A percentile compares a stretch with the other conserved stretches of the same genome.
Evolutionary conservation across 2,113 vertebrate species (phyloP).

Genomic region (Sprattus sprattus): DNA sequence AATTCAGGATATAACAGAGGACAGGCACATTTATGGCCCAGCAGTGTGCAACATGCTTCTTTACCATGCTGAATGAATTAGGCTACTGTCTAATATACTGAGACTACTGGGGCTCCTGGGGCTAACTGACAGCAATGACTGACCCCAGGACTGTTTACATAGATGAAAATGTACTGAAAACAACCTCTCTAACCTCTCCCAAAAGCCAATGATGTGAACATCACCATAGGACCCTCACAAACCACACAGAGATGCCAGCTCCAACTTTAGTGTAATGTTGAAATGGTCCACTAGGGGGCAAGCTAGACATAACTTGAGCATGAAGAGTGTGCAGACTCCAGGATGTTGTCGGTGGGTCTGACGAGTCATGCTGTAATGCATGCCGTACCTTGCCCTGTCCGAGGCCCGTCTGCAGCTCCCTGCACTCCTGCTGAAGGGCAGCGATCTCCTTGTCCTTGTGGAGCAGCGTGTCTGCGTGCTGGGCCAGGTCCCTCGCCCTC

Average conservation of each 20-base stretch:
- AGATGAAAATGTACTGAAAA: neutral
- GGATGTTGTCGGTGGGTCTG: neutral
- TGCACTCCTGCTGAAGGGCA: constrained; percentile 83
- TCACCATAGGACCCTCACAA: neutral
- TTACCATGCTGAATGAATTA: neutral
- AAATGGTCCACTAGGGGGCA: constrained; percentile 61
- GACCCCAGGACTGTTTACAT: neutral
- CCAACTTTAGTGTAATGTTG: constrained; percentile 40
- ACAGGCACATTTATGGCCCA: neutral
- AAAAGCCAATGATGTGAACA: neutral
- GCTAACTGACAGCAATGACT: neutral
- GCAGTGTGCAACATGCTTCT: neutral
- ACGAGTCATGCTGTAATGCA: neutral
- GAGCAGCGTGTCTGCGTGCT: constrained; percentile 87
- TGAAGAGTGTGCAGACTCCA: neutral
- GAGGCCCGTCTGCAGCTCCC: constrained; percentile 81
- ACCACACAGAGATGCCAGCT: neutral
- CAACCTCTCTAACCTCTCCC: neutral
- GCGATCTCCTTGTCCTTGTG: constrained; percentile 94
- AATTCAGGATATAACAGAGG: neutral
- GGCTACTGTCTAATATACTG: neutral
- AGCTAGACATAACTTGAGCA: neutral
- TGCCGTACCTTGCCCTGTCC: constrained; percentile 77
- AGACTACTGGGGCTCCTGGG: neutral
- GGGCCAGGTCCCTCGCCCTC: constrained; percentile 87